phyloP scores from a whole-genome alignment of 2,888 invertebrate genomes.

The Horisme vitalbata region DNA sequence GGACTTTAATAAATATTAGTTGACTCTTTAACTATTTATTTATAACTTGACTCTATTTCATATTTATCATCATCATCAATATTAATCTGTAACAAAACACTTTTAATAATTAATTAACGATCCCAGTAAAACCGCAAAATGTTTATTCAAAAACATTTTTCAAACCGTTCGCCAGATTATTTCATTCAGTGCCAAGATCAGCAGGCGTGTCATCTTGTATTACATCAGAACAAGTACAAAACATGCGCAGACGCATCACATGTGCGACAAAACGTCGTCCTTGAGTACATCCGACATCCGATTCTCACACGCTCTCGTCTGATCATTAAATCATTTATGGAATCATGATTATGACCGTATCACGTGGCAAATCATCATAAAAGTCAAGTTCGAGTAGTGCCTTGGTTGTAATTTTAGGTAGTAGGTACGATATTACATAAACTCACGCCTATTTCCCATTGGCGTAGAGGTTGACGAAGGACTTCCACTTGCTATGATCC shows the following conservation, averaged over 20 bases:
- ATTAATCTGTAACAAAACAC: too few species aligned
- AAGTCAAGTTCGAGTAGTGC: not conserved
- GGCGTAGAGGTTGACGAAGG: too few species aligned
- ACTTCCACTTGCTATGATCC: too few species aligned
- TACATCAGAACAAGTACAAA: conserved; percentile 30
- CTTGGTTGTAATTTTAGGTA: too few species aligned
- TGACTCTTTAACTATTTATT: too few species aligned
- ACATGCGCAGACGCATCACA: conserved; percentile 22
- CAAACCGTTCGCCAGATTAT: not conserved
- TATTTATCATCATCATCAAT: too few species aligned
- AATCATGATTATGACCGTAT: conserved; percentile 27
- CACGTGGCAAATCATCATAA: not conserved
- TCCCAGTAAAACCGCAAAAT: not conserved
- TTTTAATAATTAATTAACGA: too few species aligned
- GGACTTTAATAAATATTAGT: too few species aligned
- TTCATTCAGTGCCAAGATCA: conserved; percentile 12
- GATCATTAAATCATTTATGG: conserved; percentile 28
- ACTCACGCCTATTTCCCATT: too few species aligned
- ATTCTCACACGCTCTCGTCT: conserved; percentile 66
- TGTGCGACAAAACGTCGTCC: conserved; percentile 69
- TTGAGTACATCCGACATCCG: conserved; percentile 76
- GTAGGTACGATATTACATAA: too few species aligned
- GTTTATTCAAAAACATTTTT: too few species aligned
- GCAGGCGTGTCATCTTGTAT: conserved; percentile 4
- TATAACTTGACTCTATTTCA: too few species aligned